A percentile compares a stretch with the other conserved stretches of the same genome.
phyloP scores from a whole-genome alignment of 1,140 invertebrate species.

The Temnothorax longispinosus region DNA sequence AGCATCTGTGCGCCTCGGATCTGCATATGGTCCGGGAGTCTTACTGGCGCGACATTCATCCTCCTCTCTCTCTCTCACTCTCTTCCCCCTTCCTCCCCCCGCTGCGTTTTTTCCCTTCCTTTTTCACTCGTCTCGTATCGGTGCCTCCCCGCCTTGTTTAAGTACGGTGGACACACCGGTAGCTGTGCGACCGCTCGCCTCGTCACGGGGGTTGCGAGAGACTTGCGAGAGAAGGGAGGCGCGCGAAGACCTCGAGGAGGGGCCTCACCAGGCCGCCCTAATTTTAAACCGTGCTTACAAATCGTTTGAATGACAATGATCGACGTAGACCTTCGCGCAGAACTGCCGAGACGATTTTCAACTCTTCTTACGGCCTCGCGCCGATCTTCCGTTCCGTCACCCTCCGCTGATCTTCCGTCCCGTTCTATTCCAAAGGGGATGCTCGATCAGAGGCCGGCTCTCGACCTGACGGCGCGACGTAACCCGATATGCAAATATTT shows the following conservation, averaged over 20 bases:
- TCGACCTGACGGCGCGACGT: constrained; percentile 35
- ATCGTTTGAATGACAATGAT: constrained; percentile 83
- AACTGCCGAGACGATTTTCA: constrained; percentile 63
- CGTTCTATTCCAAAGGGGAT: neutral
- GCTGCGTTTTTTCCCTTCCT: constrained; percentile 64
- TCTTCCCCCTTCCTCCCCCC: neutral
- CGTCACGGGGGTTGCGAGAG: constrained; percentile 21
- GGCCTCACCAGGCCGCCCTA: constrained; percentile 65
- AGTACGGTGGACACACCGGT: constrained; percentile 50
- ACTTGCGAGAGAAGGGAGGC: constrained; percentile 4
- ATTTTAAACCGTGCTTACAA: constrained; percentile 79
- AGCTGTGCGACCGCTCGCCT: constrained; percentile 34
- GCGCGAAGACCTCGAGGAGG: neutral
- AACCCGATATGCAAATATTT: constrained; percentile 83
- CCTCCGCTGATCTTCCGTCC: neutral
- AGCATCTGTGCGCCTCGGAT: constrained; percentile 82
- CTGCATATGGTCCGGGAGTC: constrained; percentile 83
- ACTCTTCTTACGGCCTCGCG: constrained; percentile 19
- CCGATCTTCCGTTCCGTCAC: neutral
- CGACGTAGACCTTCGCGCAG: constrained; percentile 13
- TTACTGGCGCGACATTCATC: constrained; percentile 67
- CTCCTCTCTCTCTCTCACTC: constrained; percentile 46
- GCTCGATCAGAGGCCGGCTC: constrained; percentile 74
- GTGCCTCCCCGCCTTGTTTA: constrained; percentile 68
- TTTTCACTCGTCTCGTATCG: constrained; percentile 48